Percentiles rank a stretch among this genome's conserved stretches.
Conservation (phyloP, 1,140 invertebrate genomes). For the Ceratosolen fusciceps region DNA sequence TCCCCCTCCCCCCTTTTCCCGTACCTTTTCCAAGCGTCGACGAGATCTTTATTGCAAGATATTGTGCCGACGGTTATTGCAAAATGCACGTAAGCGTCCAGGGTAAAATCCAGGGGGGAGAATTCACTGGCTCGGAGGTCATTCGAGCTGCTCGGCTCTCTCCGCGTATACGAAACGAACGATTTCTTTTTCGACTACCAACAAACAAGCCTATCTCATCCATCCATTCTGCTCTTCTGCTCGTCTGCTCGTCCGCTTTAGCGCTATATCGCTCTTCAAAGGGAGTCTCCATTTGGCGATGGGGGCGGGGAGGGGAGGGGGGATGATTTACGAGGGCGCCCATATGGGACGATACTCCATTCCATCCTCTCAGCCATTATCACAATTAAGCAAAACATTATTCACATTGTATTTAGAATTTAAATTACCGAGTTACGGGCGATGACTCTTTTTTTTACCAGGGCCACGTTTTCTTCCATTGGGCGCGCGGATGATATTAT, state of each 20-base stretch:
- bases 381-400: background rate
- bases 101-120: background rate
- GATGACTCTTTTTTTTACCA: constrained; percentile 3
- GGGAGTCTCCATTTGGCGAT: too few relatives aligned
- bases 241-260: too few relatives aligned
- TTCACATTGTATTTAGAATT: background rate
- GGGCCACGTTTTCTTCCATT: background rate
- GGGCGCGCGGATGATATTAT: background rate
- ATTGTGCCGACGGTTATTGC: background rate
- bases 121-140: background rate
- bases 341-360: background rate
- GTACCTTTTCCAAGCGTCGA: background rate
- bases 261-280: too few relatives aligned
- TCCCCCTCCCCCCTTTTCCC: too few relatives aligned
- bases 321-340: background rate
- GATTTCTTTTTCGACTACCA: too few relatives aligned
- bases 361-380: background rate
- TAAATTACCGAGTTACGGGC: background rate
- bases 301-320: too few relatives aligned
- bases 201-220: too few relatives aligned
- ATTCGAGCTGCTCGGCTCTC: background rate
- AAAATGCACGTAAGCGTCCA: background rate
- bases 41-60: background rate
- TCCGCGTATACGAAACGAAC: too few relatives aligned
- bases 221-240: too few relatives aligned